Conservation (phyloP, 2,113 vertebrate genomes). For the Cynocephalus volans region DNA sequence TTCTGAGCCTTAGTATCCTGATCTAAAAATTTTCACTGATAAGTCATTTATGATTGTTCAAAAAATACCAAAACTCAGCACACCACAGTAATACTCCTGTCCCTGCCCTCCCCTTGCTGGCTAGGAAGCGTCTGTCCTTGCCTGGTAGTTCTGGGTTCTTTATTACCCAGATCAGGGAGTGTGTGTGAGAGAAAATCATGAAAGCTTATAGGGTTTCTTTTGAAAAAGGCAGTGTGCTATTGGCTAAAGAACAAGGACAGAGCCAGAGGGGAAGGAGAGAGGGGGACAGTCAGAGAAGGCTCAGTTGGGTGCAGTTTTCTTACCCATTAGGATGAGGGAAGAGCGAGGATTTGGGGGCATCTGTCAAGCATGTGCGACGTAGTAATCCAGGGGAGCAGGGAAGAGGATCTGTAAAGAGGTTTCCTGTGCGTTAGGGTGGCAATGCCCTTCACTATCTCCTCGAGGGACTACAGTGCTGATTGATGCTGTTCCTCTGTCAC, state of each 20-base stretch:
- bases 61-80: neutral
- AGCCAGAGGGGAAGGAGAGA: neutral
- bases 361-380: neutral
- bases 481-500: neutral
- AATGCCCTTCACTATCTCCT: neutral
- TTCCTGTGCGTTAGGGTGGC: neutral
- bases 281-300: rapidly evolving
- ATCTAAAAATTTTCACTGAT: neutral
- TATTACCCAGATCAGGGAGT: neutral
- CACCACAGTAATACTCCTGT: rapidly evolving
- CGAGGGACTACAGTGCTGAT: rapidly evolving
- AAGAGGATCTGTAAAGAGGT: neutral
- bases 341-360: too few species aligned
- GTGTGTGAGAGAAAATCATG: neutral
- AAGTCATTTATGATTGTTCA: neutral
- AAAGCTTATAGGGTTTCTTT: neutral
- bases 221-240: neutral
- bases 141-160: neutral
- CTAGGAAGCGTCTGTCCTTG: neutral
- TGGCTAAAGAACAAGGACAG: neutral
- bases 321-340: neutral
- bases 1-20: neutral
- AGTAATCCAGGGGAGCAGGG: too few species aligned
- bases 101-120: neutral
- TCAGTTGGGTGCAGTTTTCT: neutral